Evolutionary conservation across 1,140 invertebrate genomes (phyloP).

Genomic region (Drosophila pallidifrons): DNA sequence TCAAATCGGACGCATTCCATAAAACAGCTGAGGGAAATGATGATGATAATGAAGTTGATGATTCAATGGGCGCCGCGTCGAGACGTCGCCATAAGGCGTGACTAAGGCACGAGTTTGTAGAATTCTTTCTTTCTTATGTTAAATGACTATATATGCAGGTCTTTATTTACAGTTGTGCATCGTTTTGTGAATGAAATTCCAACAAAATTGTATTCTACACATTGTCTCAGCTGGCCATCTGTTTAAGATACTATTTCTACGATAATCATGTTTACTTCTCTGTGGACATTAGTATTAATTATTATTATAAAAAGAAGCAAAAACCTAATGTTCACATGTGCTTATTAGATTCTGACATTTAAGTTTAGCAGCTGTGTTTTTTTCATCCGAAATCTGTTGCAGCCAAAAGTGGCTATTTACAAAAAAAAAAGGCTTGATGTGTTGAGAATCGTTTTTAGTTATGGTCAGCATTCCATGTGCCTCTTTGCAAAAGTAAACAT

Average conservation of each 20-base stretch:
- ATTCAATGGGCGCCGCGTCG: slow-evolving; percentile 50
- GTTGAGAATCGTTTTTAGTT: not conserved
- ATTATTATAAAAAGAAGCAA: not conserved
- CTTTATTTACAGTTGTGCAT: not conserved
- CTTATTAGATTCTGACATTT: not conserved
- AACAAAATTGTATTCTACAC: slow-evolving; percentile 18
- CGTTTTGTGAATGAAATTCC: slow-evolving; percentile 25
- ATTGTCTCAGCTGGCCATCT: slow-evolving; percentile 1
- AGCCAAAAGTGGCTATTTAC: not conserved
- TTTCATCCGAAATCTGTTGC: not conserved
- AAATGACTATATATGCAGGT: slow-evolving; percentile 6
- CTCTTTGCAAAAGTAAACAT: slow-evolving; percentile 1
- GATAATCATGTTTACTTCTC: not conserved
- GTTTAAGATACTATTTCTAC: slow-evolving; percentile 5
- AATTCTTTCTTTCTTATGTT: slow-evolving; percentile 46
- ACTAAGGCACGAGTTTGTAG: slow-evolving; percentile 54
- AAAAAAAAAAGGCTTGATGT: not conserved
- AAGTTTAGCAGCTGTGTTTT: not conserved
- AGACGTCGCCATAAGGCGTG: slow-evolving; percentile 43
- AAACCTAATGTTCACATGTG: not conserved
- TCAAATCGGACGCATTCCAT: slow-evolving; percentile 22
- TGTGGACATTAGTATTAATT: slow-evolving; percentile 9
- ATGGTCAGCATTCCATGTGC: not conserved
- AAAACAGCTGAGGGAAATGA: slow-evolving; percentile 40
- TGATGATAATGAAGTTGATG: slow-evolving; percentile 41